Base-by-base conservation (phyloP, 2,888 invertebrate genomes). In the Cheilosia pagana region DNA sequence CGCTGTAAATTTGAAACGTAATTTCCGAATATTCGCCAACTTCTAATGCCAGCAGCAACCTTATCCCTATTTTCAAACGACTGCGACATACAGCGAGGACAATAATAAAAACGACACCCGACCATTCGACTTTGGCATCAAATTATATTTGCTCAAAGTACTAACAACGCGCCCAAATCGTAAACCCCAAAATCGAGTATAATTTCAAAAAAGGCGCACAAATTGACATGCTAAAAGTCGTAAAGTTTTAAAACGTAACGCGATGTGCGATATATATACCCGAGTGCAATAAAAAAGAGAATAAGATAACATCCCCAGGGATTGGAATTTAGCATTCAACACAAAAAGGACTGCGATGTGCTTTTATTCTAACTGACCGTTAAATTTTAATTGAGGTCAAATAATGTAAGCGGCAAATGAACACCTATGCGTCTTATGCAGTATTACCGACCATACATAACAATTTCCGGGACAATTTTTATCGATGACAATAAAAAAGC, bases 301-400 rank as follows among this genome's bases (percentile, higher is more conserved):
- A 45, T 50, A 52, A 28, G 50, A 70, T 50, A 35, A 35, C 35
- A 35, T 60, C 60, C 10, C 43, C 3, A 28, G 7, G 28, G 28
- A 1, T 5, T 14, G 19, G 28, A 28, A 52, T 21, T 1, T 43
- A 0, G 0, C 14, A n/a, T 43, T 7, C 43, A 16, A 43, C n/a
- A n/a, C 43, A n/a, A 43, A 43, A 43, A 12, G 23, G 31, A 7
- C 50, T 8, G 28, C 0, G 12, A 14, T 71, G 41, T 52, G 62
- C 14, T 41, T 39, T n/a, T n/a, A 16, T 50, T 65, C 53, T 65
- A 35, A 39, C 16, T 21, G 41, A 41, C 57, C 65, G 28, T 75
- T 39, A 65, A 75, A 65, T 8, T 65, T 65, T 65, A 75, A 75
- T 65, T 75, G 65, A 75, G 65, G 75, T 65, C 75, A 59, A 35